Base-by-base conservation (phyloP, 2,888 invertebrate species). In the Thecocarcelia acutangulata region DNA sequence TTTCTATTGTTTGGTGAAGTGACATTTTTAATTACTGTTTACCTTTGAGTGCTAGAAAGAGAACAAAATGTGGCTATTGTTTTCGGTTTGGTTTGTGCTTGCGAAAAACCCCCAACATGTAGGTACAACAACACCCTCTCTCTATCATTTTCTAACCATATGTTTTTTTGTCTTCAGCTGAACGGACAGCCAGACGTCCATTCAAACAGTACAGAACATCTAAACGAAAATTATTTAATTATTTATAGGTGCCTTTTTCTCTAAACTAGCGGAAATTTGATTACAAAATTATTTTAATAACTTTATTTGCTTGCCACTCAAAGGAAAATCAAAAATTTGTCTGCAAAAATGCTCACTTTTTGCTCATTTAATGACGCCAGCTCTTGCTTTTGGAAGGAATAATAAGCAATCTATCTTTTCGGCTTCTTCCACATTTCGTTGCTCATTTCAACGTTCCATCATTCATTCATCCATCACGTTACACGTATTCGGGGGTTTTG, bases 1-100 rank as follows among this genome's bases (percentile, higher is more conserved):
- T 59, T 46, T 24, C 69, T 56, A 58, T 66, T 66, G 56, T 87
- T 85, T 86, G 85, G 85, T 84, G 85, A 85, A 87, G 88, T 88
- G 87, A 87, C 87, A 87, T 86, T 88, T 88, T 88, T 87, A 85
- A 88, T 87, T 87, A 85, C 83, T 85, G 78, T 81, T 74, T 80
- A 77, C 73, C 81, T 75, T 83, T 74, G 86, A 75, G 72, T 78
- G 77, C 73, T 77, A 82, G 61, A 82, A 82, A 84, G 84, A 80
- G 76, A 78, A 61, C 77, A 68, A 52, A 46, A 77, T 73, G 40
- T 69, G 58, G 13, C 52, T 48, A 33, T 33, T 8, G 42, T 28
- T 40, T 13, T 24, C 52, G 24, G 6, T 46, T 19, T 28, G 17
- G 5, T 46, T 15, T 6, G 8, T 15, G 15, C 12, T 44, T 17